Percentiles rank a stretch among this genome's conserved stretches.
Evolutionary conservation across 2,888 invertebrate species (phyloP).

Genomic region (Bellardia pandia): DNA sequence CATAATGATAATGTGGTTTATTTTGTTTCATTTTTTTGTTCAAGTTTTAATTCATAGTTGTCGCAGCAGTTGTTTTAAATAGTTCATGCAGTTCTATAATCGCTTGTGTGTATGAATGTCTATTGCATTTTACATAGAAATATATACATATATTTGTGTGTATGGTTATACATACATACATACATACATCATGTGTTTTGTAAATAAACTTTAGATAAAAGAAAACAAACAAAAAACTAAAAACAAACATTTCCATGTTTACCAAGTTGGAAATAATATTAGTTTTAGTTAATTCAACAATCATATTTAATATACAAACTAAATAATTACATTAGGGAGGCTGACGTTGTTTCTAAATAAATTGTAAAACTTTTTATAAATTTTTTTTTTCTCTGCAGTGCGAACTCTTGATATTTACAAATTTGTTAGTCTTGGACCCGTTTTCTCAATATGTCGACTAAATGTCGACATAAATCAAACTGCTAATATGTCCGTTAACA

Average conservation of each 20-base stretch:
- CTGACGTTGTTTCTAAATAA: too few relatives aligned
- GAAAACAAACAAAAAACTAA: conserved; percentile 12
- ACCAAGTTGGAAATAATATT: conserved; percentile 63
- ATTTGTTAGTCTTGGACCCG: too few relatives aligned
- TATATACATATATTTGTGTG: too few relatives aligned
- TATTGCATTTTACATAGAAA: too few relatives aligned
- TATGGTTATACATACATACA: not conserved
- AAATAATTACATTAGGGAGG: not conserved
- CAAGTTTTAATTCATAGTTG: conserved; percentile 34
- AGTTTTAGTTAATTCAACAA: conserved; percentile 52
- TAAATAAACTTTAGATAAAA: conserved; percentile 23
- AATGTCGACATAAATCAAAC: too few relatives aligned
- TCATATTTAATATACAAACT: conserved; percentile 13
- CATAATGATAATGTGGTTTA: conserved; percentile 64
- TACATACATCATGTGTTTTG: conserved; percentile 1
- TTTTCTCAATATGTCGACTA: too few relatives aligned
- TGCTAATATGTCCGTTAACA: too few relatives aligned
- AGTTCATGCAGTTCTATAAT: conserved; percentile 28
- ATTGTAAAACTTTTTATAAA: too few relatives aligned
- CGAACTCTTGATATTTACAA: too few relatives aligned
- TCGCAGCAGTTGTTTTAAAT: conserved; percentile 60
- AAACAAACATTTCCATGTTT: conserved; percentile 60
- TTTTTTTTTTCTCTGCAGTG: too few relatives aligned
- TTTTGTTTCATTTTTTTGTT: not conserved
- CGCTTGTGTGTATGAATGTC: not conserved